These are phyloP conservation scores for Melanotaenia nigrans DNA, from an alignment of 2,797 vertebrate genomes.

Conservation along the genomic window DNA sequence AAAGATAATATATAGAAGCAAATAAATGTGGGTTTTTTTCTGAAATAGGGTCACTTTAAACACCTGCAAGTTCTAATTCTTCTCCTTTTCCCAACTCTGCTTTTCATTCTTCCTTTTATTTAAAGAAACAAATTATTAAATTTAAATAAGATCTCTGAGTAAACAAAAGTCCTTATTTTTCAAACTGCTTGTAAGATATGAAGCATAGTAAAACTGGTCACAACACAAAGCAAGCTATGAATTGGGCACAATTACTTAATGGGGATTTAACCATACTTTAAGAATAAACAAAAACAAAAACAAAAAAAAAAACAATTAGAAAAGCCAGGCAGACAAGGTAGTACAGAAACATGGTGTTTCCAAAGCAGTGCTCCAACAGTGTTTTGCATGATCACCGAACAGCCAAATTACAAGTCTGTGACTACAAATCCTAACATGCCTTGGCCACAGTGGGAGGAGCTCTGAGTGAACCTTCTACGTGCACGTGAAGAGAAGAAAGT, in stretches of 20 bases:
- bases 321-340: conserved; percentile 24
- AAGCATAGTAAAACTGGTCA: neutral
- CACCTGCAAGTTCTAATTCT: neutral
- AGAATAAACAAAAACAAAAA: neutral
- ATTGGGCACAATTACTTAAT: no score
- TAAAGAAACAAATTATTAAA: neutral
- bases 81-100: neutral
- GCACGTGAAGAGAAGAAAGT: conserved; percentile 39
- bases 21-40: neutral
- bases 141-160: neutral
- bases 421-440: conserved; percentile 69
- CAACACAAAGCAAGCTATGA: neutral
- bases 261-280: neutral
- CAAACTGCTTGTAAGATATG: neutral
- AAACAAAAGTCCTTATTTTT: neutral
- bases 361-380: conserved; percentile 41
- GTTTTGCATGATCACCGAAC: conserved; percentile 44
- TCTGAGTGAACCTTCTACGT: conserved; percentile 68
- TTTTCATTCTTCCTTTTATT: neutral
- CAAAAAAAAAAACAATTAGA: neutral
- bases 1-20: neutral
- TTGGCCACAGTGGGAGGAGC: conserved; percentile 65
- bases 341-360: conserved; percentile 36
- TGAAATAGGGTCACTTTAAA: neutral
- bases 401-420: conserved; percentile 48